Evolutionary conservation across 2,113 vertebrate species (phyloP).

Genomic region (Platichthys stellatus): DNA sequence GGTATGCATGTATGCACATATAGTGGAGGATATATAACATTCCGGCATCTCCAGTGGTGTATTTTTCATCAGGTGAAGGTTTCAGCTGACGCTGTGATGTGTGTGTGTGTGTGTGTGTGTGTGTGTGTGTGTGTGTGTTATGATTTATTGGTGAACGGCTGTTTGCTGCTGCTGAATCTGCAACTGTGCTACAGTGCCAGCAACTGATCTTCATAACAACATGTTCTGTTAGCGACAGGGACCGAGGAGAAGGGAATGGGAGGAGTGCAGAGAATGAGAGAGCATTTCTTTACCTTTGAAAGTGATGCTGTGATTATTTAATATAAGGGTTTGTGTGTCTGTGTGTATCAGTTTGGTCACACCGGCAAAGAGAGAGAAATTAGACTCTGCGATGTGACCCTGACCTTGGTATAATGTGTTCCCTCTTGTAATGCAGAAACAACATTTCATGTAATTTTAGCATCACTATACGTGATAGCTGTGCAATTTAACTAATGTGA

Average conservation of each 20-base stretch:
- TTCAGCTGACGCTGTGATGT: slow-evolving; percentile 31
- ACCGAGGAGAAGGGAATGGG: slow-evolving; percentile 25
- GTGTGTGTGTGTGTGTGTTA: slow-evolving; percentile 23
- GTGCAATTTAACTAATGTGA: neutral
- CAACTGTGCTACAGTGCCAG: slow-evolving; percentile 52
- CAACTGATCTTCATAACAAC: slow-evolving; percentile 64
- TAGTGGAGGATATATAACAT: slow-evolving; percentile 43
- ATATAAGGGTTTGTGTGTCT: slow-evolving; percentile 2
- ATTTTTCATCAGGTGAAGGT: slow-evolving; percentile 65
- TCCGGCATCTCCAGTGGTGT: slow-evolving; percentile 28
- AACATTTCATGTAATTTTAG: neutral
- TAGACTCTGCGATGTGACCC: neutral
- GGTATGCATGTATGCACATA: slow-evolving; percentile 67
- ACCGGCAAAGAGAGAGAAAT: neutral
- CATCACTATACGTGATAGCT: neutral
- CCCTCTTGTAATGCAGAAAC: neutral
- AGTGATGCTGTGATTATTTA: slow-evolving; percentile 24
- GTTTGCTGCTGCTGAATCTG: slow-evolving; percentile 70
- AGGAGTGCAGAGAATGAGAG: slow-evolving; percentile 19
- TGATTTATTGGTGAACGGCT: slow-evolving; percentile 71
- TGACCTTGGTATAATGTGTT: slow-evolving; percentile 21
- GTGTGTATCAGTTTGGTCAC: neutral
- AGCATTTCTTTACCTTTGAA: slow-evolving; percentile 11
- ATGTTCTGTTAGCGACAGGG: slow-evolving; percentile 45
- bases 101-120: slow-evolving; percentile 16